A percentile compares a stretch with the other conserved stretches of the same genome.
These are phyloP conservation scores for Heloderma charlesbogerti DNA, from an alignment of 2,113 vertebrate species.

Conservation along the genomic window DNA sequence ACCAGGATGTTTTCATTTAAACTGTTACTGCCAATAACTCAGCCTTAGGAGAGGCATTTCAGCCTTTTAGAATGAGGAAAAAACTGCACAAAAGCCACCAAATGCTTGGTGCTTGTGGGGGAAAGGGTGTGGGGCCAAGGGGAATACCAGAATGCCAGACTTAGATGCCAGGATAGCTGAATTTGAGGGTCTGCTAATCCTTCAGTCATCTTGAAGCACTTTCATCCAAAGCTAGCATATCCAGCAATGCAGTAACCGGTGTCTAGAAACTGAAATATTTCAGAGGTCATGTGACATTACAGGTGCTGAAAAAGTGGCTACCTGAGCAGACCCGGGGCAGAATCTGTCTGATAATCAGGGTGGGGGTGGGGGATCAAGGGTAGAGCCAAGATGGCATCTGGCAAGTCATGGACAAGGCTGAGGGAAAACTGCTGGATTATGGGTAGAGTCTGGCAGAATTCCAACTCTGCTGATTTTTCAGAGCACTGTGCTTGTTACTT, in stretches of 20 bases:
- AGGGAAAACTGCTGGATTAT: neutral
- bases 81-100: too few relatives aligned
- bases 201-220: neutral
- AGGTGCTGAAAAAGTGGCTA: neutral
- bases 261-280: neutral
- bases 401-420: neutral
- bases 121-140: too few relatives aligned
- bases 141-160: too few relatives aligned
- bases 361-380: neutral
- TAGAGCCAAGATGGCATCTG: neutral
- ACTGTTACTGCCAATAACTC: too few relatives aligned
- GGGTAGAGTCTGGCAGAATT: neutral
- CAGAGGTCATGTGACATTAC: neutral
- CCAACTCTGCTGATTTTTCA: neutral
- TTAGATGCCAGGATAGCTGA: too few relatives aligned
- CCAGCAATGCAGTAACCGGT: neutral
- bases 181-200: neutral
- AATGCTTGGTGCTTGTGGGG: too few relatives aligned
- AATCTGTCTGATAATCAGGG: neutral
- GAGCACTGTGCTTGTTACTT: neutral
- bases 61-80: too few relatives aligned
- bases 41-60: too few relatives aligned
- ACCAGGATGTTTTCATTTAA: too few relatives aligned
- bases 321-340: neutral
- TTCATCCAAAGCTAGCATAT: constrained; percentile 22